Evolutionary conservation across 2,888 invertebrate genomes (phyloP), one percentile per base, ranked within the genome.

Genomic region (Dynastes tityus): DNA sequence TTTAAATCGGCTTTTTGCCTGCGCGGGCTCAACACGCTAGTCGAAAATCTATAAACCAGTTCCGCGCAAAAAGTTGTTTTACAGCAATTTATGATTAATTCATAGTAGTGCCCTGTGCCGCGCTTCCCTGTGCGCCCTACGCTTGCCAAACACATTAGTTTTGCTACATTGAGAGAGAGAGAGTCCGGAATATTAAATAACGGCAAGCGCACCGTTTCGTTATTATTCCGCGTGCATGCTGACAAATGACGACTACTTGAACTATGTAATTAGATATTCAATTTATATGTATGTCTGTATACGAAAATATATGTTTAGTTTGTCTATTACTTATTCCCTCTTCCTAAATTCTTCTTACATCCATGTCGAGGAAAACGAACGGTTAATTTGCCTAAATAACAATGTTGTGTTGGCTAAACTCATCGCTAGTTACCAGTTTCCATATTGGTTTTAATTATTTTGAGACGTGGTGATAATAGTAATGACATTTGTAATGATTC

Each of bases 201-300:
- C 55, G 55, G 16, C 9, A 45, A 45, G 45, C 49, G 27, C 77
- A 55, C 65, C 27, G 77, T 71, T 65, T 73, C 78, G 73, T 71
- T 71, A 73, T 58, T 73, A 73, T 73, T 73, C 73, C 37, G 40
- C 58, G 40, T 70, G 64, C 73, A 65, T 78, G 13, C 71, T 64
- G 78, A 73, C 78, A 78, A 78, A 78, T 78, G 73, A 78, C 73
- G 78, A 73, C 78, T 53, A 73, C 73, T 78, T 78, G 73, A 78
- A 71, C 78, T 64, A 65, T 64, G 78, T 78, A 78, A 78, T 78
- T 78, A 78, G 40, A 73, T 78, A 78, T 78, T 78, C 78, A 73
- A 78, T 70, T 73, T 78, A 73, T 71, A 78, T 78, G 11, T 45
- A 45, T 11, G 45, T 45, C 6, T 8, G 45, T 45, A 4, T 73